Conservation (phyloP, 2,797 vertebrate genomes). For the Oreortyx pictus region DNA sequence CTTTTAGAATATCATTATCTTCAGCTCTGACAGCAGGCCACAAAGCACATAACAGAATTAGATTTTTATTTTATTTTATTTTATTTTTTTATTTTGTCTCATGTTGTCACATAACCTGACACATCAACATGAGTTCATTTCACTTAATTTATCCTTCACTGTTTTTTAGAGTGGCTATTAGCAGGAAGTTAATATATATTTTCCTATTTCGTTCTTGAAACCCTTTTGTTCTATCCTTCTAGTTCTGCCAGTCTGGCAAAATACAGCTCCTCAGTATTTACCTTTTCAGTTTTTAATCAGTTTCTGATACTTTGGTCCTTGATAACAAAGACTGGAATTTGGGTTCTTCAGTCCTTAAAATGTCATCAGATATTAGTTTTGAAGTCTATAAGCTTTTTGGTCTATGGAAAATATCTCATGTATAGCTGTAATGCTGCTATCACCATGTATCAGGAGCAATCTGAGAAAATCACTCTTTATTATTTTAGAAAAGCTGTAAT, state of each 20-base stretch:
- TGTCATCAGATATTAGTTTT: neutral
- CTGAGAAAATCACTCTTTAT: neutral
- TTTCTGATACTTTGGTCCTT: neutral
- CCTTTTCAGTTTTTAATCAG: neutral
- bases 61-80: too few relatives aligned
- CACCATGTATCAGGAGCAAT: neutral
- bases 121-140: neutral
- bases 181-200: neutral
- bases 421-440: neutral
- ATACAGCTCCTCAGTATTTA: neutral
- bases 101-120: neutral
- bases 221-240: neutral
- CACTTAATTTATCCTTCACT: slow-evolving; percentile 3
- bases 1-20: neutral
- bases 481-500: neutral
- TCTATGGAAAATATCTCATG: neutral
- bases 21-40: slow-evolving; percentile 17
- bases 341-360: neutral
- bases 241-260: neutral
- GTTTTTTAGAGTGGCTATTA: neutral
- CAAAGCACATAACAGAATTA: slow-evolving; percentile 12
- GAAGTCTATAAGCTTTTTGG: neutral
- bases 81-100: slow-evolving; percentile 23
- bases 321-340: neutral
- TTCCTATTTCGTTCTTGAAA: neutral